phyloP scores from a whole-genome alignment of 2,113 vertebrate species.

The Catagonus wagneri region DNA sequence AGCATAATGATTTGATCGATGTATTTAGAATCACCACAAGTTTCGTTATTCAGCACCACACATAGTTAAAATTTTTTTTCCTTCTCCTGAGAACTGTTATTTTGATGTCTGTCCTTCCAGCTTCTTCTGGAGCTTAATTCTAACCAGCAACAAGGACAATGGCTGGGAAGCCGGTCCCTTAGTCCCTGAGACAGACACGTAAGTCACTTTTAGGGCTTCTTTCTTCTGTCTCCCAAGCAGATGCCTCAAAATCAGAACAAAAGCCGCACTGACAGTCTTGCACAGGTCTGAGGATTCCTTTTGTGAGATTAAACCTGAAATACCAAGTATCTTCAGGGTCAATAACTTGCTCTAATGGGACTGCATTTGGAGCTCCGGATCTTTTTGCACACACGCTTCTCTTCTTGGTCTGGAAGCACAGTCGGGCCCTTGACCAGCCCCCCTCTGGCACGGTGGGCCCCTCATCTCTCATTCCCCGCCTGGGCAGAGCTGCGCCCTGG shows the following conservation, averaged over 20 bases:
- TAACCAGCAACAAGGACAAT: not conserved
- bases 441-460: not conserved
- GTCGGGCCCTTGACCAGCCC: not conserved
- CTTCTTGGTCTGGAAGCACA: not conserved
- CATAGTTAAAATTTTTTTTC: not conserved
- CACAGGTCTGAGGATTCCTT: not conserved
- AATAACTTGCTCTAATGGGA: not conserved
- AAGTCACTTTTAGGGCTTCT: not conserved
- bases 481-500: not conserved
- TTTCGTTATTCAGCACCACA: not conserved
- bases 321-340: not conserved
- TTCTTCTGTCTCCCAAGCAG: not conserved
- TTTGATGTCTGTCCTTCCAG: not conserved
- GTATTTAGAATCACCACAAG: not conserved
- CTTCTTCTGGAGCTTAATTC: not conserved
- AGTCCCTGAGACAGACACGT: not conserved
- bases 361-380: not conserved
- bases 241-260: not conserved
- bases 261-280: not conserved
- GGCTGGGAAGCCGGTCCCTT: not conserved
- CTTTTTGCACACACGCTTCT: not conserved
- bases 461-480: not conserved
- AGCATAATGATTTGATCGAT: not conserved
- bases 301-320: not conserved
- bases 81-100: not conserved